phyloP scores from a whole-genome alignment of 1,140 invertebrate species.

The Phymastichus coffea region DNA sequence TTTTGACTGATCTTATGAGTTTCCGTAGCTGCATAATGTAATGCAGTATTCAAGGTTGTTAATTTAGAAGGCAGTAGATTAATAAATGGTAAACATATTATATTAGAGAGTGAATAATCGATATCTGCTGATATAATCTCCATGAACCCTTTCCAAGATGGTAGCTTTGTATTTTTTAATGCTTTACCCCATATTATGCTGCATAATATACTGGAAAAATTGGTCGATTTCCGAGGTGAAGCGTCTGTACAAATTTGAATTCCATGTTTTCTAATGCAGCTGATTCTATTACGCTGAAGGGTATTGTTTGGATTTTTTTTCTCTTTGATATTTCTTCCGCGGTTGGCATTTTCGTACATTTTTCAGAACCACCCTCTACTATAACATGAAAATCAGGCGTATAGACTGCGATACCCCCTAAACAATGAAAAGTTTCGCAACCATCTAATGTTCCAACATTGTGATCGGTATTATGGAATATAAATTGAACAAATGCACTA shows the following conservation, averaged over 20 bases:
- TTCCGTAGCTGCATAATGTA: slow-evolving; percentile 18
- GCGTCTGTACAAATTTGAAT: background rate
- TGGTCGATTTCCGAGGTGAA: background rate
- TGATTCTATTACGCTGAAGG: background rate
- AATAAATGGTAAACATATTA: slow-evolving; percentile 29
- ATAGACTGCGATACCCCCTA: slow-evolving; percentile 28
- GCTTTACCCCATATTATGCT: slow-evolving; percentile 12
- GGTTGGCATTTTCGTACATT: background rate
- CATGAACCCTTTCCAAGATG: slow-evolving; percentile 25
- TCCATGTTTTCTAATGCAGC: background rate
- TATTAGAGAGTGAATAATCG: background rate
- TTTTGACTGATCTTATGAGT: slow-evolving; percentile 26
- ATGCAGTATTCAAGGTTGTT: slow-evolving; percentile 28
- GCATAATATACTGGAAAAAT: background rate
- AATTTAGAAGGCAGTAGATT: slow-evolving; percentile 21
- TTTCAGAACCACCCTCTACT: background rate
- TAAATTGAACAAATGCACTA: slow-evolving; percentile 40
- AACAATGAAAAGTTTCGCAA: slow-evolving; percentile 25
- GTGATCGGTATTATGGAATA: slow-evolving; percentile 46
- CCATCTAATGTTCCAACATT: slow-evolving; percentile 31
- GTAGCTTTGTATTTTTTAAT: background rate
- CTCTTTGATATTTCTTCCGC: background rate
- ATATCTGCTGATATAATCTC: slow-evolving; percentile 2
- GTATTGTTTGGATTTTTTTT: background rate
- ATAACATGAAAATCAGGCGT: background rate